Evolutionary conservation across 2,797 vertebrate genomes (phyloP).

Genomic region (Remorina albescens): DNA sequence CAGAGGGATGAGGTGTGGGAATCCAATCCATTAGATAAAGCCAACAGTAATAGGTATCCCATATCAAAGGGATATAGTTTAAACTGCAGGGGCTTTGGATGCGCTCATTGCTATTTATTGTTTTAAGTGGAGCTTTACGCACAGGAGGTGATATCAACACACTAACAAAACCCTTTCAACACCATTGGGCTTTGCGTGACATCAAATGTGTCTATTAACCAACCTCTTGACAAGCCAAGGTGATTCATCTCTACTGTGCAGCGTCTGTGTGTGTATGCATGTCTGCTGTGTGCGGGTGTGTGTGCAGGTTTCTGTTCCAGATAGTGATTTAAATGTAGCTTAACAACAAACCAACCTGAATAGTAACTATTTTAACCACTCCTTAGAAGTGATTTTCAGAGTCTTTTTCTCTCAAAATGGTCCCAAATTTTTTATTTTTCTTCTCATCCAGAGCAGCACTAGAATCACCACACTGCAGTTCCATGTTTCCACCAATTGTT

Average conservation of each 20-base stretch:
- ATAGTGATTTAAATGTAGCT: constrained; percentile 56
- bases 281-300: constrained; percentile 4
- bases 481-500: background rate
- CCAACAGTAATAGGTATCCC: constrained; percentile 82
- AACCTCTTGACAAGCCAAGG: constrained; percentile 82
- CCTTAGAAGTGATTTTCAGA: constrained; percentile 65
- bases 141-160: constrained; percentile 82
- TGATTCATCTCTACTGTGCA: constrained; percentile 78
- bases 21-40: constrained; percentile 85
- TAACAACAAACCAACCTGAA: constrained; percentile 66
- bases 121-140: constrained; percentile 85
- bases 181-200: constrained; percentile 79
- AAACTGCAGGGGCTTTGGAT: constrained; percentile 82
- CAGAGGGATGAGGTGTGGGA: constrained; percentile 77
- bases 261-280: constrained; percentile 36
- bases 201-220: constrained; percentile 86
- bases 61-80: constrained; percentile 83
- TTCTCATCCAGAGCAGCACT: constrained; percentile 16
- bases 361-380: constrained; percentile 71
- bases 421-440: constrained; percentile 57
- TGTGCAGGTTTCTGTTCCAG: constrained; percentile 47
- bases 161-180: constrained; percentile 84
- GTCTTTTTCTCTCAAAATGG: constrained; percentile 54
- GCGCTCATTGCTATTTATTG: constrained; percentile 83
- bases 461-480: background rate